These are phyloP conservation scores for Ridgeia piscesae DNA, from an alignment of 1,140 invertebrate species.

Conservation along the genomic window DNA sequence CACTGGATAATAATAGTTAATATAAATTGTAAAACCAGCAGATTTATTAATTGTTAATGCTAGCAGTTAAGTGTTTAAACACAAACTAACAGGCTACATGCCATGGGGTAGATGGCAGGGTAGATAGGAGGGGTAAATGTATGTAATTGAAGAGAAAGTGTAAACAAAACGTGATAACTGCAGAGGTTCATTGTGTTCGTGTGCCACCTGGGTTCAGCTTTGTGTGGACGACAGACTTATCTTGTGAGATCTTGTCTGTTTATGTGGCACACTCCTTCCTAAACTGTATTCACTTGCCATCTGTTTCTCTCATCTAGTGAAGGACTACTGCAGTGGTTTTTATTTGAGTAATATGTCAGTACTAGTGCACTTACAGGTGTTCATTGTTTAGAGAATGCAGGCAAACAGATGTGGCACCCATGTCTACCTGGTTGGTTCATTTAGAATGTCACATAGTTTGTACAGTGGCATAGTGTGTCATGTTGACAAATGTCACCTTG, in stretches of 20 bases:
- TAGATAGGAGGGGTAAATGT: neutral
- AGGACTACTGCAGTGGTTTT: neutral
- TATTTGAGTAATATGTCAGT: neutral
- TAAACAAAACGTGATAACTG: neutral
- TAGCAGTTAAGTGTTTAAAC: too few relatives aligned
- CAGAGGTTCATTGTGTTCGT: neutral
- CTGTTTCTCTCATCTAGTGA: neutral
- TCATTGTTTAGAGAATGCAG: neutral
- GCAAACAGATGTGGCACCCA: neutral
- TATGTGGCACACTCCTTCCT: neutral
- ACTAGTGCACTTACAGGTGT: neutral
- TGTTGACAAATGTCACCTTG: neutral
- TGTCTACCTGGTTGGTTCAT: neutral
- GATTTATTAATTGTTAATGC: neutral
- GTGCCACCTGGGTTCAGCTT: neutral
- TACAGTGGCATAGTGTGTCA: neutral
- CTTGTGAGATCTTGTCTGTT: neutral
- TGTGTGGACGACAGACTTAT: neutral
- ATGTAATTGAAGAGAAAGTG: neutral
- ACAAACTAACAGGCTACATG: neutral
- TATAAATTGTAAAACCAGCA: neutral
- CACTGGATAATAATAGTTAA: neutral
- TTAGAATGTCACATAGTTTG: neutral
- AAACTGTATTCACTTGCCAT: neutral
- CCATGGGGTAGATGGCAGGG: neutral